Evolutionary conservation across 2,113 vertebrate species (phyloP), one percentile per base, ranked within the genome.

Genomic region (Numida meleagris): DNA sequence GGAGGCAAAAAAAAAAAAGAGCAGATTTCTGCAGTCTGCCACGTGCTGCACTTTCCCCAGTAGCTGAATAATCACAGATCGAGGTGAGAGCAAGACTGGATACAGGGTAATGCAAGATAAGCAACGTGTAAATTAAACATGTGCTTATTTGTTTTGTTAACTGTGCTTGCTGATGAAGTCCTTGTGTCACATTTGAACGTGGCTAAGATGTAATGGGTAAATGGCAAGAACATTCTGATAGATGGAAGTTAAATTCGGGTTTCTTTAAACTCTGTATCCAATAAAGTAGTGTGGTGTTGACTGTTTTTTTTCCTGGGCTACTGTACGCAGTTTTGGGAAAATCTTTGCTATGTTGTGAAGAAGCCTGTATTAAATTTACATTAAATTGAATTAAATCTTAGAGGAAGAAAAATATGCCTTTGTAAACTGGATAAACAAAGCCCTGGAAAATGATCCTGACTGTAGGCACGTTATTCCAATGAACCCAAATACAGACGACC

Each of bases 321-420:
- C 57, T 66, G 48, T 73, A 38, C 6, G 6, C 21, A 42, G 29
- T 80, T 82, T 40, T 57, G 36, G 48, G 79, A 34, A 87, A 62
- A 59, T 55, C 31, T 90, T 55, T 71, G 53, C 68, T 74, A 4
- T 76, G 17, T 74, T 90, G 9, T 78, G 29, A 90, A 77, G 45
- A 82, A 71, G 19, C 6, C 34, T 91, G 45, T 85, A 34, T 88
- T 95, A 77, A 94, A 82, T 57, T 86, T 86, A 75, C 6, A 57
- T 57, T 57, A 57, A 6, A 72, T 85, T 81, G 61, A 6, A 75
- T 91, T 57, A 57, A 57, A 4, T 90, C 96, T 89, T 97, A 99
- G 99, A 99, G 97, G 98, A 99, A 97, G 99, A 99, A 97, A 98
- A 99, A 93, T 99, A 98, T 14, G 99, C 99, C 82, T 99, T 99